These are phyloP conservation scores for Pholis gunnellus DNA, from an alignment of 2,113 vertebrate species.

Conservation along the genomic window DNA sequence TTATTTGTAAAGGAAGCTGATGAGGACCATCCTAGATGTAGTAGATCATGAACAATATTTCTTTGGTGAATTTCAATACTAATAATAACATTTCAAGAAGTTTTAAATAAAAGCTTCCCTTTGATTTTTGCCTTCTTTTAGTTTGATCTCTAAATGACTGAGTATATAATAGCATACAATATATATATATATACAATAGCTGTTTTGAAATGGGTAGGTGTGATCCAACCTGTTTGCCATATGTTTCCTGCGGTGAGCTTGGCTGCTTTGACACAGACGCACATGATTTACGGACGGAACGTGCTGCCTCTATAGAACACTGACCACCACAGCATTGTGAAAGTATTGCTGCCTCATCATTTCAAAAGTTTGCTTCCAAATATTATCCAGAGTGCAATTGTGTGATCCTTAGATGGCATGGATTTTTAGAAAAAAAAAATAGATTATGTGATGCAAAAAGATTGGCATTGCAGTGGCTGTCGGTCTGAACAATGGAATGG, in stretches of 20 bases:
- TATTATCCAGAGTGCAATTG: not conserved
- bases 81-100: not conserved
- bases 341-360: not conserved
- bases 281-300: conserved; percentile 15
- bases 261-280: not conserved
- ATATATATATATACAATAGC: no score
- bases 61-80: not conserved
- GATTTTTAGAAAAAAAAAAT: not conserved
- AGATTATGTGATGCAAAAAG: conserved; percentile 23
- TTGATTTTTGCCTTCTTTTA: not conserved
- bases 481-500: conserved; percentile 18
- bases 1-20: not conserved
- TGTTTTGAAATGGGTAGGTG: not conserved
- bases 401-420: not conserved
- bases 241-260: conserved; percentile 16
- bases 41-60: no score
- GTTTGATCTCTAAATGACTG: not conserved
- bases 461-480: conserved; percentile 6
- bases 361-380: not conserved
- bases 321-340: conserved; percentile 3
- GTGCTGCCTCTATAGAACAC: not conserved
- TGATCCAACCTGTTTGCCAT: conserved; percentile 26
- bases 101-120: no score
- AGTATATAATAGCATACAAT: no score
- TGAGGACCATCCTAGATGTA: not conserved